Evolutionary conservation across 2,888 invertebrate genomes (phyloP), one percentile per base, ranked within the genome.

Genomic region (Drosophila pegasa): DNA sequence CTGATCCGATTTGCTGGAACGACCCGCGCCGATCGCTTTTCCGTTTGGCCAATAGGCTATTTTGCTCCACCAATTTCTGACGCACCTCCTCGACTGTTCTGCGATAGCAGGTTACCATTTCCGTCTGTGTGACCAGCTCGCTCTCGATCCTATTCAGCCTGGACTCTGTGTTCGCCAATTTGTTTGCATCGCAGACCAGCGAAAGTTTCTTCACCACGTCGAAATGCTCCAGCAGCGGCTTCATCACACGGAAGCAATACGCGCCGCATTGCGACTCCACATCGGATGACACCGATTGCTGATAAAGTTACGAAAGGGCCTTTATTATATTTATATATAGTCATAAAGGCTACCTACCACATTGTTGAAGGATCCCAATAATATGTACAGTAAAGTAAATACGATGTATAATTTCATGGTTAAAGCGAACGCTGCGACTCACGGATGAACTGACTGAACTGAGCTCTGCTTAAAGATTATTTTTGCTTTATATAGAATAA

Each of bases 221-320:
- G 0, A 68, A 52, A 10, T 69, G 69, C 0, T 69, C 69, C 51
- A 69, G 9, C 56, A 68, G 41, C 20, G 70, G 69, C 20, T 48
- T 52, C 2, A 70, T 9, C 6, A 43, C 43, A 37, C 68, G 54
- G 4, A 43, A 50, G 33, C 70, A 70, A 12, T 61, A 62, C 1
- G 20, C 37, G 38, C 38, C 62, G 14, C 69, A 62, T 9, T n/a
- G 14, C 1, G 2, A 7, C 2, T 22, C 12, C 8, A 1, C 7
- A 8, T 12, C 7, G 0, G 20, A 2, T 18, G 10, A n/a, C n/a
- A 2, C n/a, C 29, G 22, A 10, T 25, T 33, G 33, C 56, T 67
- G 27, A 35, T 29, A 37, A 33, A 16, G 0, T 10, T 16, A 33
- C 8, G n/a, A 1, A 6, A 35, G n/a, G 14, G 7, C 33, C 33